Percentiles rank a stretch among this genome's conserved stretches.
These are phyloP conservation scores for Styela clava DNA, from an alignment of 23 tunicate genomes.

Conservation along the genomic window DNA sequence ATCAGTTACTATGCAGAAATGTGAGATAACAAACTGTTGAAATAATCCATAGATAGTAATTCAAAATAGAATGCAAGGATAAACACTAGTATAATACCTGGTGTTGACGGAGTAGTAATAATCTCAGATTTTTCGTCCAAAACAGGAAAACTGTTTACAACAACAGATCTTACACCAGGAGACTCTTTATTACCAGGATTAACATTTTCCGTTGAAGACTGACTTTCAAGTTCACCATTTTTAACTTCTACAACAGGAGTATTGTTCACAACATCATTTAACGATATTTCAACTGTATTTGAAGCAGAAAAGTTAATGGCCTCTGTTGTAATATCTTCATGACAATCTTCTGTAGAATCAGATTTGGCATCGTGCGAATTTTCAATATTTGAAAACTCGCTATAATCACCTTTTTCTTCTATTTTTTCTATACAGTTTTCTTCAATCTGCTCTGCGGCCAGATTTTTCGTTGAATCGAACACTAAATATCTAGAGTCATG, in stretches of 20 bases:
- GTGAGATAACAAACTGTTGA: no score
- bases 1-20: no score
- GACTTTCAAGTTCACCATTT: no score
- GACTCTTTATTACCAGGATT: no score
- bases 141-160: background rate
- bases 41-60: no score
- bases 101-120: background rate
- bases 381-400: background rate
- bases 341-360: no score
- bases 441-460: background rate
- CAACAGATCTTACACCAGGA: no score
- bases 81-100: no score
- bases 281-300: background rate
- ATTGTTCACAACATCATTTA: background rate
- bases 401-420: background rate
- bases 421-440: background rate
- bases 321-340: no score
- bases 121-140: background rate
- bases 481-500: constrained; percentile 7
- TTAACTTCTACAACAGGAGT: background rate
- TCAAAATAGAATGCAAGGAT: no score
- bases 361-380: no score
- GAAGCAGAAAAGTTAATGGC: background rate
- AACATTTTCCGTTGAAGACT: no score
- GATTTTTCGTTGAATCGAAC: background rate